Evolutionary conservation across 2,797 vertebrate genomes (phyloP).

Genomic region (Danio tinwini): DNA sequence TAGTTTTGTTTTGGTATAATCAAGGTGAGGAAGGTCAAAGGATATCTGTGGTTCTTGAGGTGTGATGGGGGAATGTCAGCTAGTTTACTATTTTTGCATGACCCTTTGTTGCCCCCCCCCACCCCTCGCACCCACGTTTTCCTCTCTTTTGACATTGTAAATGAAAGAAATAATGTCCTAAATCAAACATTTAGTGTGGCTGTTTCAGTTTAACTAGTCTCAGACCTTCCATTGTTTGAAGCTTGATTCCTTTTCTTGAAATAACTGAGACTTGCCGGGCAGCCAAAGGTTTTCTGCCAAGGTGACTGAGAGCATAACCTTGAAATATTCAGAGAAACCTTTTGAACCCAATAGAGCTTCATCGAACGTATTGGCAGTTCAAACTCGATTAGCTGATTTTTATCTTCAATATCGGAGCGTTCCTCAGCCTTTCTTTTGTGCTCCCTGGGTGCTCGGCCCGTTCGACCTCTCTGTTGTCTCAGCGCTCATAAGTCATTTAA

Average conservation of each 20-base stretch:
- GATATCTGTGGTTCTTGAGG: not conserved
- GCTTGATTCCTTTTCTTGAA: conserved; percentile 46
- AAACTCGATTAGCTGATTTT: conserved; percentile 55
- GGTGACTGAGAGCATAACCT: conserved; percentile 36
- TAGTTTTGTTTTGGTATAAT: not conserved
- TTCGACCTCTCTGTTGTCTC: conserved; percentile 63
- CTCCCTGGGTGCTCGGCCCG: conserved; percentile 55
- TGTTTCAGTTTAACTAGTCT: conserved; percentile 43
- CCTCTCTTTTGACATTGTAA: not conserved
- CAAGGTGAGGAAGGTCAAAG: conserved; percentile 3
- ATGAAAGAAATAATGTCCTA: not conserved
- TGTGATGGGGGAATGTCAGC: not conserved
- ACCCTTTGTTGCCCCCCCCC: not conserved
- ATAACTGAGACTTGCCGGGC: conserved; percentile 10
- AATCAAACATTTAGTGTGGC: conserved; percentile 34
- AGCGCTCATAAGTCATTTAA: conserved; percentile 75
- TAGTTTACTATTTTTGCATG: not conserved
- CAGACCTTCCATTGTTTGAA: conserved; percentile 29
- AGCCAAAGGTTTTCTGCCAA: conserved; percentile 20
- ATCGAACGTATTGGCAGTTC: conserved; percentile 41
- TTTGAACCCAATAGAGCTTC: conserved; percentile 33
- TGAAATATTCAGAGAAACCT: conserved; percentile 50
- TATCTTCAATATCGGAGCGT: conserved; percentile 15
- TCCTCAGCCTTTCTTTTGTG: conserved; percentile 30
- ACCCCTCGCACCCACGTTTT: not conserved